Evolutionary conservation across 2,797 vertebrate species (phyloP), one percentile per base, ranked within the genome.

Genomic region (Gouania willdenowi): DNA sequence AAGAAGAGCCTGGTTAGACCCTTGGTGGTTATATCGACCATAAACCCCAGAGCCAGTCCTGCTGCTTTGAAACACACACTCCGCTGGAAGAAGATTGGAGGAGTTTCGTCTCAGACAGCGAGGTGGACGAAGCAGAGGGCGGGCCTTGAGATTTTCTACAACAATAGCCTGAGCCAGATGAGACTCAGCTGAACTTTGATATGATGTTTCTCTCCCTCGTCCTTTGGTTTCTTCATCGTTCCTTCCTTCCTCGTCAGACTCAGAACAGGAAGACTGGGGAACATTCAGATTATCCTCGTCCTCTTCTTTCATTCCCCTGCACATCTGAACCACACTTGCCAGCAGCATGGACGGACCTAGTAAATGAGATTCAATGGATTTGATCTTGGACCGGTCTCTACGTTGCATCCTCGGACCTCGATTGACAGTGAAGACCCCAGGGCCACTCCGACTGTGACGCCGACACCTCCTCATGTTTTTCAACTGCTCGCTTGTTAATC

Each of bases 51-150:
- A 73, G 5, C 23, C 21, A 0, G 32, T 5, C 2, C 13, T 29
- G 0, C 43, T 44, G 12, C 34, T 52, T 0, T 14, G 63, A 0
- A 52, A 75, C 9, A 67, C 32, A 0, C 38, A 25, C 0, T 92
- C 88, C 0, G 82, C 53, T 1, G 91, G 87, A 9, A 91, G 77
- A 43, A 61, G 58, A 52, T 85, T 87, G 5, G 91, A 91, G 23
- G 89, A 93, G 48, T 77, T 64, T 0, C 87, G 75, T 3, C 90
- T 83, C 53, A 93, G 79, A 63, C 87, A 92, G 15, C 79, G 81
- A 2, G 89, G 88, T 0, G 85, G 32, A 6, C 84, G 77, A 0
- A 85, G 80, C 39, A 90, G 59, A 1, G 71, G 75, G 13, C 73
- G 35, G 0, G 55, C 2, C 8, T 75, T 63, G 4, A 67, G 43